Percentiles rank a stretch among this genome's conserved stretches.
Evolutionary conservation across 1,140 invertebrate genomes (phyloP).

Genomic region (Bicyclus anynana): DNA sequence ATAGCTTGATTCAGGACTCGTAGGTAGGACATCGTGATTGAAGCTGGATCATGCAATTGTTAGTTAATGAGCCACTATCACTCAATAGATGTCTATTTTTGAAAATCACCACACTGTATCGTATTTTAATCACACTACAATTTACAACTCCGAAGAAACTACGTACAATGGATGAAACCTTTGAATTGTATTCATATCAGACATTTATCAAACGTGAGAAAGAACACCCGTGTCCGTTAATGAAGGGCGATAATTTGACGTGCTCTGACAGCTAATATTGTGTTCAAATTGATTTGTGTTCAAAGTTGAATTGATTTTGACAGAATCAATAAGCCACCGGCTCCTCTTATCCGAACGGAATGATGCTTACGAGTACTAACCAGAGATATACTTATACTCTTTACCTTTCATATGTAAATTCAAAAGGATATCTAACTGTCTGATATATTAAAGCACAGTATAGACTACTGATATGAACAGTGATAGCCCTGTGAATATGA

Average conservation of each 20-base stretch:
- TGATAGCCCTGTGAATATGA: too few relatives aligned
- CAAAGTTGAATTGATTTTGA: slow-evolving; percentile 74
- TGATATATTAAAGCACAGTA: too few relatives aligned
- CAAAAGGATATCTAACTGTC: too few relatives aligned
- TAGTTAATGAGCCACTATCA: neutral
- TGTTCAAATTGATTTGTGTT: slow-evolving; percentile 75
- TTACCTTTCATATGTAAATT: neutral
- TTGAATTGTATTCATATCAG: slow-evolving; percentile 21
- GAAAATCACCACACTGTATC: neutral
- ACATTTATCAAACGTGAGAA: slow-evolving; percentile 54
- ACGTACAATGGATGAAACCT: slow-evolving; percentile 20
- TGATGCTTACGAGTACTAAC: slow-evolving; percentile 25
- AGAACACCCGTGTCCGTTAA: slow-evolving; percentile 53
- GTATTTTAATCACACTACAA: slow-evolving; percentile 8
- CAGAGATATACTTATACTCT: neutral
- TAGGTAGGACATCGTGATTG: too few relatives aligned
- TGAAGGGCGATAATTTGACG: slow-evolving; percentile 70
- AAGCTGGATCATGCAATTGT: too few relatives aligned
- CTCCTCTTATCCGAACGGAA: slow-evolving; percentile 37
- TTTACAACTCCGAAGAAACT: slow-evolving; percentile 13
- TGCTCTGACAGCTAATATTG: slow-evolving; percentile 71
- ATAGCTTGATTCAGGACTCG: too few relatives aligned
- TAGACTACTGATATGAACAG: too few relatives aligned
- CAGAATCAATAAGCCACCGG: slow-evolving; percentile 74
- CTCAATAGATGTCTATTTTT: neutral